Evolutionary conservation across 2,113 vertebrate genomes (phyloP).

Genomic region (Stercorarius parasiticus): DNA sequence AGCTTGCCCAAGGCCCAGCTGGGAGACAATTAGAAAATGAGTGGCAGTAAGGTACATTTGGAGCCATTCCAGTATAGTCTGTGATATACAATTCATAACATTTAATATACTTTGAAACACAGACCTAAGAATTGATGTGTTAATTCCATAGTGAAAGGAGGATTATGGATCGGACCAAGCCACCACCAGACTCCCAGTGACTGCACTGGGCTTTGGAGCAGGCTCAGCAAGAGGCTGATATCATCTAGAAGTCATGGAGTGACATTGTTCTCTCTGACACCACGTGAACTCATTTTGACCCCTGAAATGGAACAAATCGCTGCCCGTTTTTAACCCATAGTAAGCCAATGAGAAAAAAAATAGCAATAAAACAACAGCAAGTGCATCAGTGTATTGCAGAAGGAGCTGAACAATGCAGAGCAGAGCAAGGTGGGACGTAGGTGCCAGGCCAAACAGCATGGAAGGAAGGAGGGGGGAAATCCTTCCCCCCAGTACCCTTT

Average conservation of each 20-base stretch:
- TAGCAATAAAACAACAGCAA: background rate
- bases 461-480: background rate
- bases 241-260: background rate
- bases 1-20: rapidly evolving
- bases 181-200: background rate
- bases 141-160: background rate
- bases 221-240: rapidly evolving
- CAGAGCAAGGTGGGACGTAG: background rate
- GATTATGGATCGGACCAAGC: background rate
- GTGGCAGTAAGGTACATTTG: background rate
- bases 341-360: background rate
- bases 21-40: background rate
- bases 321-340: background rate
- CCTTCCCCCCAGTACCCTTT: background rate
- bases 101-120: background rate
- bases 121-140: background rate
- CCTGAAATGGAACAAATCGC: rapidly evolving
- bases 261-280: background rate
- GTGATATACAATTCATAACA: background rate
- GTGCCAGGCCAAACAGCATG: background rate
- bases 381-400: background rate
- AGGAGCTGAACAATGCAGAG: background rate
- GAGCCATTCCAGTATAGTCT: background rate
- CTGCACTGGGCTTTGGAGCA: background rate
- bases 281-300: background rate